phyloP scores from a whole-genome alignment of 2,113 vertebrate species.

The Marmota flaviventris region DNA sequence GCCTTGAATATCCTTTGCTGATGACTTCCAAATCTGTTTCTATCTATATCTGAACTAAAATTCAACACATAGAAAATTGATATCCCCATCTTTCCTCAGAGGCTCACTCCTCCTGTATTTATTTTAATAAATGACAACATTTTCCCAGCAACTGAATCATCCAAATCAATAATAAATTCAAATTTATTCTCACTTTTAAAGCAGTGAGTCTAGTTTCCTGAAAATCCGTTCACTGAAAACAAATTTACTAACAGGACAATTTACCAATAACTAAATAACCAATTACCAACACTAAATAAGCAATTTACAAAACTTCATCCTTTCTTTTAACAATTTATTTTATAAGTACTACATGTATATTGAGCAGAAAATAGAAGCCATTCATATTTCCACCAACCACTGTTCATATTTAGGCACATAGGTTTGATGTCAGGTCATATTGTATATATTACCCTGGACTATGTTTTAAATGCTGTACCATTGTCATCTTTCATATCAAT shows the following conservation, averaged over 20 bases:
- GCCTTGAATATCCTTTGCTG: neutral
- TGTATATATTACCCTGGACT: neutral
- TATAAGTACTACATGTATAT: neutral
- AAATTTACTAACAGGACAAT: neutral
- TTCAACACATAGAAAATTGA: neutral
- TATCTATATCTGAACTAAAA: neutral
- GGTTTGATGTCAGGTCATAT: neutral
- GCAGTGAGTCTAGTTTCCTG: neutral
- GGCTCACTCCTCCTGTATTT: neutral
- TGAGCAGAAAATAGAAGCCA: neutral
- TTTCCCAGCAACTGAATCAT: neutral
- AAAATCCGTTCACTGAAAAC: neutral
- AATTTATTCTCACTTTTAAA: neutral
- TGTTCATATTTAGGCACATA: neutral
- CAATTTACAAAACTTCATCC: neutral
- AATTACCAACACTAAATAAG: neutral
- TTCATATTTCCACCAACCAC: neutral
- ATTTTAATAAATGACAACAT: neutral
- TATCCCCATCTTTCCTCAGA: neutral
- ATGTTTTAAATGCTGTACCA: neutral
- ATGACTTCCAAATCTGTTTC: neutral
- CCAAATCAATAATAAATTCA: neutral
- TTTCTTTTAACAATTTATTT: neutral
- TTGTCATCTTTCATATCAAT: neutral
- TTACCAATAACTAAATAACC: neutral